Conservation (phyloP, 2,113 vertebrate species). For the Todiramphus saurophagus region DNA sequence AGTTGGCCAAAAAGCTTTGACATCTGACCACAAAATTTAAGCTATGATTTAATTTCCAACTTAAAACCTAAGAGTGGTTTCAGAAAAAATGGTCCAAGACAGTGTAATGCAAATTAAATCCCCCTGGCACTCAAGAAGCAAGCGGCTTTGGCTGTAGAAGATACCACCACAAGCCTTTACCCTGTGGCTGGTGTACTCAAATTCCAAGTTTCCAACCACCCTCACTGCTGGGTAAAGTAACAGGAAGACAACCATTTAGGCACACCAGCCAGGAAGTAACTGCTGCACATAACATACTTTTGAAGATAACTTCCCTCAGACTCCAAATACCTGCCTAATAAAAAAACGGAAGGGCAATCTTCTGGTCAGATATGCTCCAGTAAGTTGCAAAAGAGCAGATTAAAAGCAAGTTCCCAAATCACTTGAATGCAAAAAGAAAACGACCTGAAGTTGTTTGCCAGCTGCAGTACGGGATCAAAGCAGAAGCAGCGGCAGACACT, state of each 20-base stretch:
- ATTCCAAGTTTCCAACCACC: constrained; percentile 37
- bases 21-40: constrained; percentile 72
- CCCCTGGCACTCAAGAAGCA: constrained; percentile 20
- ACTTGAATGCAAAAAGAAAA: background rate
- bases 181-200: background rate
- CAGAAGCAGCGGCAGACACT: background rate
- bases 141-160: constrained; percentile 2
- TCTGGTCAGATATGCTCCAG: background rate
- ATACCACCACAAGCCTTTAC: constrained; percentile 2
- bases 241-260: background rate
- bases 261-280: background rate
- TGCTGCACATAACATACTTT: background rate
- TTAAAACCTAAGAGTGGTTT: constrained; percentile 49
- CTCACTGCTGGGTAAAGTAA: background rate
- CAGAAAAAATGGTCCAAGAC: constrained; percentile 8
- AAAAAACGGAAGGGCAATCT: background rate
- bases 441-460: background rate
- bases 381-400: background rate
- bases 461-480: background rate
- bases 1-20: constrained; percentile 36
- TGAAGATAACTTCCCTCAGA: background rate
- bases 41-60: constrained; percentile 55
- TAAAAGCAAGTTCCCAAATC: background rate
- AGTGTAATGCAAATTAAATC: constrained; percentile 34
- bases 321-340: background rate